Evolutionary conservation across 2,888 invertebrate species (phyloP).

Genomic region (Drosophila hamatofila): DNA sequence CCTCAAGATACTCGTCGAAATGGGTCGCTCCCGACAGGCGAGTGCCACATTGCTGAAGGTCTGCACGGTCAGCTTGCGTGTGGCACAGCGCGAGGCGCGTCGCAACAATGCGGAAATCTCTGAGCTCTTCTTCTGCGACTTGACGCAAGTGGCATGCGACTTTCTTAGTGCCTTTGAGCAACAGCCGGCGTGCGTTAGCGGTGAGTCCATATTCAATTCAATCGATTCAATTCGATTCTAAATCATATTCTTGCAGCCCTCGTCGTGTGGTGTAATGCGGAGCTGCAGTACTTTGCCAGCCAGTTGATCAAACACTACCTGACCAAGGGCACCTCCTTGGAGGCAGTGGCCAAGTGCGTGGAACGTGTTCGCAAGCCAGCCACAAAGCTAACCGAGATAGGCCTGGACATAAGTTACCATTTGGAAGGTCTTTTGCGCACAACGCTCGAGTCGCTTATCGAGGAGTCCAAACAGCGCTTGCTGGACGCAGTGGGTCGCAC

Average conservation of each 20-base stretch:
- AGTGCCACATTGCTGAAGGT: constrained; percentile 84
- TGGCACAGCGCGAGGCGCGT: constrained; percentile 84
- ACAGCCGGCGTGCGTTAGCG: constrained; percentile 90
- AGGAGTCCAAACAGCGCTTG: constrained; percentile 83
- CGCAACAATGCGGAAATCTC: constrained; percentile 86
- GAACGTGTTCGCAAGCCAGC: constrained; percentile 89
- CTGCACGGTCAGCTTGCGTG: constrained; percentile 83
- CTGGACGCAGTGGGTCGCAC: constrained; percentile 84
- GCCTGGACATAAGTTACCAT: constrained; percentile 96
- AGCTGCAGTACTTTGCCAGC: constrained; percentile 91
- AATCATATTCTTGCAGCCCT: constrained; percentile 87
- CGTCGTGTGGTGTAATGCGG: constrained; percentile 95
- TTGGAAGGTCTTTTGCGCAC: constrained; percentile 93
- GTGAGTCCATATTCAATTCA: constrained; percentile 86
- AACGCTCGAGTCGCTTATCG: constrained; percentile 86
- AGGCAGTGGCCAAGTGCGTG: constrained; percentile 94
- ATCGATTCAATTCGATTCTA: background rate
- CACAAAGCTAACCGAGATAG: constrained; percentile 87
- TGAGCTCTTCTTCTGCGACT: constrained; percentile 89
- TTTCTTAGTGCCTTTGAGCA: constrained; percentile 93
- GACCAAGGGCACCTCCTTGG: constrained; percentile 93
- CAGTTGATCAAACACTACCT: constrained; percentile 95
- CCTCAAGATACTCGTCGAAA: constrained; percentile 89
- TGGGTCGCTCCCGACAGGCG: constrained; percentile 85
- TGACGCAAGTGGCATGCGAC: constrained; percentile 90